These are phyloP conservation scores for Drosophila neonasuta DNA, from an alignment of 2,888 invertebrate species.

Conservation along the genomic window DNA sequence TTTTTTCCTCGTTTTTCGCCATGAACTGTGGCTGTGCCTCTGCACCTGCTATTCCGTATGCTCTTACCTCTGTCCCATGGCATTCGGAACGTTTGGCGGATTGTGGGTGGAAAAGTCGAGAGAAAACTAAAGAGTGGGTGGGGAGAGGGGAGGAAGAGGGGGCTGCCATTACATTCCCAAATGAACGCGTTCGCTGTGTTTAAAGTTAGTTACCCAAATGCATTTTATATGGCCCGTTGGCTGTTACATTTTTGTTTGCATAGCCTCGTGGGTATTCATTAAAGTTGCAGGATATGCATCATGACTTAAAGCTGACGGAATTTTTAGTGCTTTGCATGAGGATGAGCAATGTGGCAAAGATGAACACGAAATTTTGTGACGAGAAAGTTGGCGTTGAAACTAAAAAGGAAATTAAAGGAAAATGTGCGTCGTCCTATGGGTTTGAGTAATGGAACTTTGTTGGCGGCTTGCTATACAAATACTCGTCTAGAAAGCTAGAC, in stretches of 20 bases:
- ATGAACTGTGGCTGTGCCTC: slow-evolving; percentile 25
- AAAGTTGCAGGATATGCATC: slow-evolving; percentile 53
- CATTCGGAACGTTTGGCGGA: background rate
- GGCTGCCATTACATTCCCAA: slow-evolving; percentile 51
- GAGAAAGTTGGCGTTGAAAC: slow-evolving; percentile 62
- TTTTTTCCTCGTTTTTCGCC: background rate
- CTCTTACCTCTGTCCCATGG: slow-evolving; percentile 15
- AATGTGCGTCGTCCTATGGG: slow-evolving; percentile 67
- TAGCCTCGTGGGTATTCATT: slow-evolving; percentile 67
- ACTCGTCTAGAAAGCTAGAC: slow-evolving; percentile 32
- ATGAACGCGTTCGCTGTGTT: slow-evolving; percentile 62
- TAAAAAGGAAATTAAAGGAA: slow-evolving; percentile 73
- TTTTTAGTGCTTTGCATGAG: slow-evolving; percentile 22
- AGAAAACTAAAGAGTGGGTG: no score
- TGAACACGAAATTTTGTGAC: slow-evolving; percentile 29
- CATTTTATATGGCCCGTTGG: slow-evolving; percentile 73
- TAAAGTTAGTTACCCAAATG: slow-evolving; percentile 71
- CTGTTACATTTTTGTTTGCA: slow-evolving; percentile 61
- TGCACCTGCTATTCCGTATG: slow-evolving; percentile 18
- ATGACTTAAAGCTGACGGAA: slow-evolving; percentile 62
- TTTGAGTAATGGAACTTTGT: slow-evolving; percentile 73
- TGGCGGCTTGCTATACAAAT: slow-evolving; percentile 36
- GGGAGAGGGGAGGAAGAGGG: background rate
- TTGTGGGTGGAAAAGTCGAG: background rate
- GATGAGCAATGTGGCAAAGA: background rate